phyloP scores from a whole-genome alignment of 2,797 vertebrate species.

The Aselliscus stoliczkanus region DNA sequence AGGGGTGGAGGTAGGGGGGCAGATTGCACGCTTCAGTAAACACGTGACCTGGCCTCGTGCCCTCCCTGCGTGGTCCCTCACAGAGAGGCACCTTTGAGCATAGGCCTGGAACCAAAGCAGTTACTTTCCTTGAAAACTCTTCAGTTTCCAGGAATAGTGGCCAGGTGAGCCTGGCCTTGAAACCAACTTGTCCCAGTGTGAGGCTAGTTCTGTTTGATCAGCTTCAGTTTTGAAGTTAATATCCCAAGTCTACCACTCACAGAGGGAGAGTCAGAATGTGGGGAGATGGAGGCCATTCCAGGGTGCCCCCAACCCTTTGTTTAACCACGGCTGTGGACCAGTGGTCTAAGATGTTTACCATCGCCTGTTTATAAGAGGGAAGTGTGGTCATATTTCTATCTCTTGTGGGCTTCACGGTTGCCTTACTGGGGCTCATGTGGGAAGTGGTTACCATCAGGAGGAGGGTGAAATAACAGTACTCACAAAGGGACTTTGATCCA shows the following conservation, averaged over 20 bases:
- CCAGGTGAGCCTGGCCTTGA: background rate
- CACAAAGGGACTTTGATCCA: conserved; percentile 52
- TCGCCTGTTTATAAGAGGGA: conserved; percentile 55
- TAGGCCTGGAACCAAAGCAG: background rate
- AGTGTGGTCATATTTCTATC: conserved; percentile 54
- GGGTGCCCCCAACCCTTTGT: conserved; percentile 22
- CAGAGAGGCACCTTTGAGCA: background rate
- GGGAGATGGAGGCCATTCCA: background rate
- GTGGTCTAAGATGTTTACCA: conserved; percentile 51
- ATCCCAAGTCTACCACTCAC: background rate
- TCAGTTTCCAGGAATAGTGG: background rate
- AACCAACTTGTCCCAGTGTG: background rate
- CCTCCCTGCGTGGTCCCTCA: rapidly evolving
- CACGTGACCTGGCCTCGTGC: rapidly evolving
- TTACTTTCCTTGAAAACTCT: background rate
- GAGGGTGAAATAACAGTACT: conserved; percentile 48
- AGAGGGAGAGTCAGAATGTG: background rate
- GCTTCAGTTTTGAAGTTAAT: background rate
- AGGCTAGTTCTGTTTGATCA: background rate
- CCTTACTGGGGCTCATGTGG: conserved; percentile 61
- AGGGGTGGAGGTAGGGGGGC: background rate
- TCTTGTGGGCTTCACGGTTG: conserved; percentile 62
- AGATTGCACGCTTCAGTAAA: background rate
- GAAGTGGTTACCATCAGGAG: conserved; percentile 62
- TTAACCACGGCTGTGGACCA: conserved; percentile 37